Percentiles rank a stretch among this genome's conserved stretches.
phyloP scores from a whole-genome alignment of 2,888 invertebrate genomes.

The Artemia sp. region DNA sequence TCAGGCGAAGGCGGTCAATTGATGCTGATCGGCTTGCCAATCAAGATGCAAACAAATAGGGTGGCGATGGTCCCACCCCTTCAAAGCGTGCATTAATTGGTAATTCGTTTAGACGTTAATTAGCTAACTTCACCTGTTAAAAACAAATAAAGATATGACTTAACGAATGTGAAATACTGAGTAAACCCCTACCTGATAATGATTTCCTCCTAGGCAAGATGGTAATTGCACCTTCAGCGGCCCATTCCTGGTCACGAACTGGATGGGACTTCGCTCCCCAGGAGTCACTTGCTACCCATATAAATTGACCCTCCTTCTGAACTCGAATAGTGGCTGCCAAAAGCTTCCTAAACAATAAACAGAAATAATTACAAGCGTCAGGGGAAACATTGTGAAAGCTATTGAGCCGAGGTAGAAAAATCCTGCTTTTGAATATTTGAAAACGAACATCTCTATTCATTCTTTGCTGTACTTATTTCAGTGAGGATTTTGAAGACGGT shows the following conservation, averaged over 20 bases:
- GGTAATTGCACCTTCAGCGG: constrained; percentile 45
- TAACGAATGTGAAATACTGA: neutral
- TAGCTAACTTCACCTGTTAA: neutral
- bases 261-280: constrained; percentile 51
- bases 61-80: neutral
- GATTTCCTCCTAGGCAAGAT: constrained; percentile 43
- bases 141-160: neutral
- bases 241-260: constrained; percentile 42
- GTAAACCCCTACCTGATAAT: constrained; percentile 35
- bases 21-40: no score
- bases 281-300: constrained; percentile 53
- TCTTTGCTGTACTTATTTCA: no score
- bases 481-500: no score
- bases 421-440: no score
- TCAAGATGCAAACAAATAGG: no score
- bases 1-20: no score
- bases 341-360: constrained; percentile 35
- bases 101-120: no score
- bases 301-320: constrained; percentile 42
- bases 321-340: constrained; percentile 42
- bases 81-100: no score
- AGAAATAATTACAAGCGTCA: no score
- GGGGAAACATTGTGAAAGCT: no score
- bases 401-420: no score
- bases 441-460: no score